Evolutionary conservation across 2,888 invertebrate species (phyloP).

Genomic region (Dynastes hyllus): DNA sequence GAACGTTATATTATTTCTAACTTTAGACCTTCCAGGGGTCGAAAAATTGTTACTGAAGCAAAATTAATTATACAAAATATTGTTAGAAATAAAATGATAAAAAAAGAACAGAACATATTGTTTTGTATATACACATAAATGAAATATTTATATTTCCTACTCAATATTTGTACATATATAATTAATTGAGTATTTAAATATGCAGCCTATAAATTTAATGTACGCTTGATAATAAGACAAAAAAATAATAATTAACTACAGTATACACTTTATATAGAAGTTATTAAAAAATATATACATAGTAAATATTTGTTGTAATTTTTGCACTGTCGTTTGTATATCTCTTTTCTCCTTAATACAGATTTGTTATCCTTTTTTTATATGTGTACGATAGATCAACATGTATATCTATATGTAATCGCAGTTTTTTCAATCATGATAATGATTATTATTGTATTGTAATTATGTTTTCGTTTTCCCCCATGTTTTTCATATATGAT

Average conservation of each 20-base stretch:
- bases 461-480: conserved; percentile 61
- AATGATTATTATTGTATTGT: conserved; percentile 14
- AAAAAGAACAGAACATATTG: background rate
- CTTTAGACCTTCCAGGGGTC: conserved; percentile 15
- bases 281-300: background rate
- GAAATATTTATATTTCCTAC: conserved; percentile 45
- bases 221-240: conserved; percentile 23
- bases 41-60: conserved; percentile 15
- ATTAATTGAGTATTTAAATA: background rate
- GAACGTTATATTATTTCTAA: conserved; percentile 19
- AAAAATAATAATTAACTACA: background rate
- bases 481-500: conserved; percentile 65
- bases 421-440: conserved; percentile 24
- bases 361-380: conserved; percentile 5
- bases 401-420: conserved; percentile 31
- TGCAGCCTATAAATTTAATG: conserved; percentile 29
- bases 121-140: conserved; percentile 25
- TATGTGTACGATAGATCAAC: background rate
- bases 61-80: conserved; percentile 17
- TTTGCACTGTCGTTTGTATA: conserved; percentile 40
- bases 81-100: conserved; percentile 11
- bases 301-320: conserved; percentile 41
- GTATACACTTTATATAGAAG: conserved; percentile 24
- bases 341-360: conserved; percentile 27
- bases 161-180: conserved; percentile 35